Percentiles rank a stretch among this genome's conserved stretches.
These are phyloP conservation scores for Chanos chanos DNA, from an alignment of 2,797 vertebrate genomes.

Conservation along the genomic window DNA sequence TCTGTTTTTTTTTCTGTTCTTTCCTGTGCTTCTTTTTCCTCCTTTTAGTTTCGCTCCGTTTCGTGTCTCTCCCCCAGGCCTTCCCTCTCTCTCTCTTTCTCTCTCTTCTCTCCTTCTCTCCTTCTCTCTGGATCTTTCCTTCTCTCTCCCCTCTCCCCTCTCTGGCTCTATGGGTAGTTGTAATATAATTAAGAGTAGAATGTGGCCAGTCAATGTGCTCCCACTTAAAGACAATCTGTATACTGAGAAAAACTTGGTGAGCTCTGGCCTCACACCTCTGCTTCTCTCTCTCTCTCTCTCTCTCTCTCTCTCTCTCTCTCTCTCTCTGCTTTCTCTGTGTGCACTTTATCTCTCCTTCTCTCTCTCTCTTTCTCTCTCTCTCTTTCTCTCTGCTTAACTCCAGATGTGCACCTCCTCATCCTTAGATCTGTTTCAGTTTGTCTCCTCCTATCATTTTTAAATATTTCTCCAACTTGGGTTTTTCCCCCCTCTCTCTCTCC, in stretches of 20 bases:
- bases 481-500: not conserved
- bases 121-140: not conserved
- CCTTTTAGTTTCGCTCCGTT: not conserved
- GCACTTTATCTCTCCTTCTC: not conserved
- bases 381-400: constrained; percentile 29
- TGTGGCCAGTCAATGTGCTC: not conserved
- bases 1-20: not conserved
- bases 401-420: constrained; percentile 31
- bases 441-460: constrained; percentile 21
- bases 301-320: not conserved
- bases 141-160: not conserved
- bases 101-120: not conserved
- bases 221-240: constrained; percentile 12
- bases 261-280: no score
- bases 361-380: constrained; percentile 30
- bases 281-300: no score
- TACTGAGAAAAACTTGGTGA: no score
- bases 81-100: constrained; percentile 18
- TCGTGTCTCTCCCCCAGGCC: constrained; percentile 9
- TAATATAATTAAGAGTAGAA: not conserved
- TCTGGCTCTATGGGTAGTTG: not conserved
- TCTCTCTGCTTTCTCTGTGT: constrained; percentile 12
- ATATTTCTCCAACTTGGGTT: constrained; percentile 9
- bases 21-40: not conserved
- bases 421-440: constrained; percentile 4